phyloP scores from a whole-genome alignment of 2,113 vertebrate genomes.

The Psophia crepitans region DNA sequence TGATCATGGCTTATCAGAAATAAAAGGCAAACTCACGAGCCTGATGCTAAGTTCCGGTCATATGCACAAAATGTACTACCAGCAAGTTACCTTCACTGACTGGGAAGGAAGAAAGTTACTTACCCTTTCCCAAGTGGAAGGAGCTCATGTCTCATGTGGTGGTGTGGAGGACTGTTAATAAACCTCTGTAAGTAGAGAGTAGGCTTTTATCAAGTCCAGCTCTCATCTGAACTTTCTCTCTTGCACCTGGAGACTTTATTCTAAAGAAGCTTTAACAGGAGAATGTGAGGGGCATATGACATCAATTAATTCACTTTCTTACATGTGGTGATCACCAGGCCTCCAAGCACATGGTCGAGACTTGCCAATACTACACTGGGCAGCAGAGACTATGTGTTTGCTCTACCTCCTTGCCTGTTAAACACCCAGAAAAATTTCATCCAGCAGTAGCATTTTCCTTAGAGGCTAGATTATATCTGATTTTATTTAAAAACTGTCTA shows the following conservation, averaged over 20 bases:
- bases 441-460: neutral
- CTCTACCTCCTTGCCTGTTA: neutral
- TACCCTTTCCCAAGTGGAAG: neutral
- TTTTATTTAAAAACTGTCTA: neutral
- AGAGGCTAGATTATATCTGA: neutral
- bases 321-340: neutral
- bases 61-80: neutral
- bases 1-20: neutral
- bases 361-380: neutral
- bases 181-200: neutral
- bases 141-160: accelerated
- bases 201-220: neutral
- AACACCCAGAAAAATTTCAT: neutral
- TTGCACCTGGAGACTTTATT: neutral
- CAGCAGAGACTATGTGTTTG: neutral
- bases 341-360: neutral
- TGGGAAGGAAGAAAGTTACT: neutral
- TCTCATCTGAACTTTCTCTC: neutral
- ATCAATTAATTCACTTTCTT: neutral
- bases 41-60: neutral
- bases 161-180: neutral
- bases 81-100: neutral
- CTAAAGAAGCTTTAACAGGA: neutral
- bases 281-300: neutral
- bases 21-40: neutral